Base-by-base conservation (phyloP, 2,797 vertebrate species). In the Xenentodon cancila region DNA sequence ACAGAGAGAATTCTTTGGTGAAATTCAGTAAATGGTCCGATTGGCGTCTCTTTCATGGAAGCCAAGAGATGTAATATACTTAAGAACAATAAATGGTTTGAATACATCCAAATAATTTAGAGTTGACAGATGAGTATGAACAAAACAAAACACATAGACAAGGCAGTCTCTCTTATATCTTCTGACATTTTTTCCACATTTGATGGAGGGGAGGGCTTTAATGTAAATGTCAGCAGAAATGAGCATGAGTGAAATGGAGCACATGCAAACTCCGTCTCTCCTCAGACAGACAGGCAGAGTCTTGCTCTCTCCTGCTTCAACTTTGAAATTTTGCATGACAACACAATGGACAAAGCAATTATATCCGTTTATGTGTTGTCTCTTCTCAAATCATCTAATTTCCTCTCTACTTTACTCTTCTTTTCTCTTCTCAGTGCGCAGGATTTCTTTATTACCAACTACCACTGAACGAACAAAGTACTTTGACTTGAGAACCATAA, bases 201-300 rank as follows among this genome's bases (percentile, higher is more conserved):
- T 71, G 49, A 25, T 62, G 49, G 52, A 71, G 55, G 47, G 54
- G 55, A 17, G n/a, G n/a, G 46, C 34, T 27, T 7, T 59, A 69
- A 70, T 65, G 72, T 67, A 54, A 70, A 68, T 61, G 70, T 73
- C 73, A 75, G 52, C 5, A 18, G 59, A 54, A 58, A 84, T 80
- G 75, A 79, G 18, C n/a, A 47, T 47, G 64, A 50, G 58, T 80
- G 3, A 72, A 64, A 59, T 43, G 62, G 59, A 18, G 40, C 45
- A 62, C 18, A 25, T 48, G 58, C 8, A 54, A 51, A 58, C 59
- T 61, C 48, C 54, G 22, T 21, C 49, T 62, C 58, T 51, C 53
- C 48, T 25, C 34, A 53, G 40, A 78, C 45, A 65, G 62, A 65
- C 9, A 19, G 12, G 59, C 52, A 68, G 20, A 18, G 60, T 53